These are phyloP conservation scores for Pyrocephalus nanus DNA, from an alignment of 2,797 vertebrate species.

Conservation along the genomic window DNA sequence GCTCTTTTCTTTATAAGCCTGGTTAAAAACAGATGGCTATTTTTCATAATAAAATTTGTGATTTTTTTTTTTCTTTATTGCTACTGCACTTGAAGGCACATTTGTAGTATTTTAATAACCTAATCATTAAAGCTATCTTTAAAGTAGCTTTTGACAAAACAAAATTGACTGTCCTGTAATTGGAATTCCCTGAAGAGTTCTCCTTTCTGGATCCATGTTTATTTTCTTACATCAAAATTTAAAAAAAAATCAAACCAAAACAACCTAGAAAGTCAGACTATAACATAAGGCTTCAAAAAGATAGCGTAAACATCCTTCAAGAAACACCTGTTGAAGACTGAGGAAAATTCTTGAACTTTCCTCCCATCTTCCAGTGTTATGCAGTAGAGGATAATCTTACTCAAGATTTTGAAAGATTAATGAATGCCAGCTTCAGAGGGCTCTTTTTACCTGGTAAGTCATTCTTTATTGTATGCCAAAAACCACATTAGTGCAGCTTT, in stretches of 20 bases:
- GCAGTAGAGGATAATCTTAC: slow-evolving; percentile 57
- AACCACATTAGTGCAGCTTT: background rate
- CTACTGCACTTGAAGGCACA: background rate
- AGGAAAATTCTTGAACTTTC: slow-evolving; percentile 68
- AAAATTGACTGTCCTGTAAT: slow-evolving; percentile 34
- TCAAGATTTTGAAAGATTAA: slow-evolving; percentile 54
- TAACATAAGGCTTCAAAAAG: background rate
- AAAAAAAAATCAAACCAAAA: background rate
- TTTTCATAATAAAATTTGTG: background rate
- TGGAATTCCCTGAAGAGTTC: slow-evolving; percentile 52
- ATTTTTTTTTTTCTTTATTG: background rate
- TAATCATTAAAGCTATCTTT: background rate
- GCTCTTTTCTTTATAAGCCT: background rate
- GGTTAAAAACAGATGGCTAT: background rate
- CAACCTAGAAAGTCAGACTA: background rate
- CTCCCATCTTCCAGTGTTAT: slow-evolving; percentile 61
- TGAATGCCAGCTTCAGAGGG: slow-evolving; percentile 43
- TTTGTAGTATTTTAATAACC: background rate
- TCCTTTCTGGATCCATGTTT: slow-evolving; percentile 38
- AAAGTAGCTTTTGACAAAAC: slow-evolving; percentile 27
- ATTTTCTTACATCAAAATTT: background rate
- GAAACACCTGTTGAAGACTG: slow-evolving; percentile 43
- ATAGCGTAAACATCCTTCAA: background rate
- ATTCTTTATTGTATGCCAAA: slow-evolving; percentile 36
- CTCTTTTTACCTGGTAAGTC: slow-evolving; percentile 54